These are phyloP conservation scores for Cervus canadensis DNA, from an alignment of 2,113 vertebrate genomes.

Conservation along the genomic window DNA sequence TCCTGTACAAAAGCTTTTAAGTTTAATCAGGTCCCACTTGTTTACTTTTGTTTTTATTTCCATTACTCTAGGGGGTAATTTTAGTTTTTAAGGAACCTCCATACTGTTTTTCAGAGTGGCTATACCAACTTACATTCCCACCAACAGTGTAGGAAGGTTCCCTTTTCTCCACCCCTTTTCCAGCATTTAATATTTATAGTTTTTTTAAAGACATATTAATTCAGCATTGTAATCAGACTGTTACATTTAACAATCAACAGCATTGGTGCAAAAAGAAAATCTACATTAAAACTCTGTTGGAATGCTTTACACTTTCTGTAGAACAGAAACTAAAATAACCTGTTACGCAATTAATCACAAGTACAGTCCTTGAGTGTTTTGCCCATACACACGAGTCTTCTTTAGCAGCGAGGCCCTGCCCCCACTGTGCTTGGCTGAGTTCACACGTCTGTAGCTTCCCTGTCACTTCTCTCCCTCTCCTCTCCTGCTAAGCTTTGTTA, in stretches of 20 bases:
- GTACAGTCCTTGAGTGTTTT: background rate
- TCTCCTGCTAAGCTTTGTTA: constrained; percentile 95
- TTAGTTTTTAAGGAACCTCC: background rate
- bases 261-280: background rate
- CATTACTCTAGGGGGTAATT: background rate
- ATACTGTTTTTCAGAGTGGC: background rate
- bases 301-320: background rate
- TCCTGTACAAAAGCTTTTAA: background rate
- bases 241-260: background rate
- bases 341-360: background rate
- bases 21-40: background rate
- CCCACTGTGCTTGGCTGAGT: background rate
- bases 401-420: background rate
- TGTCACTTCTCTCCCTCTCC: constrained; percentile 93
- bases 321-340: background rate
- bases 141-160: background rate
- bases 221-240: background rate
- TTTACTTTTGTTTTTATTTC: background rate
- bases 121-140: background rate
- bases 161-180: background rate
- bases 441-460: constrained; percentile 88
- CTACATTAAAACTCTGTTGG: background rate
- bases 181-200: background rate
- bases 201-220: background rate
- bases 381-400: background rate